Evolutionary conservation across 2,888 invertebrate genomes (phyloP).

Genomic region (Reticulitermes lucifugus): DNA sequence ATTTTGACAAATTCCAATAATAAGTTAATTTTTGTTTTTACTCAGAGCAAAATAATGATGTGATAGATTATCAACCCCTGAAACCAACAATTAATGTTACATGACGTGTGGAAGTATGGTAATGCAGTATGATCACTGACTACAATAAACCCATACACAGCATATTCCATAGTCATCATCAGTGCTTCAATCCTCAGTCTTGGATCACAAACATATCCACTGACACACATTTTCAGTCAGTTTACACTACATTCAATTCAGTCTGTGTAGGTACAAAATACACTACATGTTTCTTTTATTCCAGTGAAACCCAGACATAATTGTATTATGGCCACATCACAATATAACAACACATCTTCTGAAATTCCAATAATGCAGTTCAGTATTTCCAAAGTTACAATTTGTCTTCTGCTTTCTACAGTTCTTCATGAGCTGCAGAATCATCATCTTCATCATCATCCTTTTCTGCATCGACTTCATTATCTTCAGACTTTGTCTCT

Average conservation of each 20-base stretch:
- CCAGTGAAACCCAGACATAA: background rate
- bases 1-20: too few relatives aligned
- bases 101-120: too few relatives aligned
- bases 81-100: too few relatives aligned
- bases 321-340: background rate
- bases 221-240: too few relatives aligned
- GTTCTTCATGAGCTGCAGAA: constrained; percentile 31
- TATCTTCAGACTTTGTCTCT: constrained; percentile 61
- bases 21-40: too few relatives aligned
- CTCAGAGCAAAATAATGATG: too few relatives aligned
- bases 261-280: background rate
- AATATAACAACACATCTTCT: background rate
- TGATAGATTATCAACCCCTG: too few relatives aligned
- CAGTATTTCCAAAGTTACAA: background rate
- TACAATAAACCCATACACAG: too few relatives aligned
- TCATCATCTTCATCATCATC: constrained; percentile 54
- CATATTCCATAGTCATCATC: too few relatives aligned
- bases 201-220: too few relatives aligned
- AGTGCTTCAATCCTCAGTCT: too few relatives aligned
- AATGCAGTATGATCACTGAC: too few relatives aligned
- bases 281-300: background rate
- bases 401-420: constrained; percentile 1
- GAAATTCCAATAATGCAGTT: background rate
- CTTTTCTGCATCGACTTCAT: constrained; percentile 41
- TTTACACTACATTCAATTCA: background rate